Evolutionary conservation across 1,140 invertebrate species (phyloP), one percentile per base, ranked within the genome.

Genomic region (Nasonia giraulti): DNA sequence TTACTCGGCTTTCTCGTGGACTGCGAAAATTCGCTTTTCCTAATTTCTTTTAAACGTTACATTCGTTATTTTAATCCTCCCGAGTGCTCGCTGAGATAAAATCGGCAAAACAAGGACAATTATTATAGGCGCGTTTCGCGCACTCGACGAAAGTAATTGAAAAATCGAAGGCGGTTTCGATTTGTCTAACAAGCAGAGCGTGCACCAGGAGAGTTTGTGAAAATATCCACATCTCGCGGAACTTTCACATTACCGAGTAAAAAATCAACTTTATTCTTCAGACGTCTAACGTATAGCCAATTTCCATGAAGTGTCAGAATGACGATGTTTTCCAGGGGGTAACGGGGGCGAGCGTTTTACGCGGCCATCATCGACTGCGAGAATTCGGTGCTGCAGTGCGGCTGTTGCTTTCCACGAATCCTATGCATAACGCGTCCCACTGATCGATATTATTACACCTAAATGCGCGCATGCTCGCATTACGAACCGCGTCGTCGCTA

Each of bases 391-490:
- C 31, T 66, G 14, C 31, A 79, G 50, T 68, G 37, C 14, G n/a
- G 44, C 40, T 80, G 14, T 80, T 69, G 78, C 20, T 68, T 80
- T 80, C 50, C 20, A 2, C n/a, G 50, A 66, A 66, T 33, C 27
- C 14, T 20, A 37, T 50, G 5, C 2, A 37, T 66, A 62, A 62
- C n/a, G 2, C n/a, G 4, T 33, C 62, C 33, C 17, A 1, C 1
- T 37, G 77, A 79, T 79, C 27, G 50, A 79, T 79, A 79, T 79
- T 20, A n/a, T 14, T 44, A 44, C 17, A 11, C 20, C 27, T 66
- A 31, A 17, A 20, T 7, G 8, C 27, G 50, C n/a, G 4, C 47
- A 20, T 11, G 17, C 20, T 62, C 47, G 27, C 40, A 44, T 44
- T 44, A 44, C 7, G 40, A 44, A 44, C 40, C 8, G 10, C 10